Evolutionary conservation across 1,140 invertebrate genomes (phyloP).

Genomic region (Hyles euphorbiae): DNA sequence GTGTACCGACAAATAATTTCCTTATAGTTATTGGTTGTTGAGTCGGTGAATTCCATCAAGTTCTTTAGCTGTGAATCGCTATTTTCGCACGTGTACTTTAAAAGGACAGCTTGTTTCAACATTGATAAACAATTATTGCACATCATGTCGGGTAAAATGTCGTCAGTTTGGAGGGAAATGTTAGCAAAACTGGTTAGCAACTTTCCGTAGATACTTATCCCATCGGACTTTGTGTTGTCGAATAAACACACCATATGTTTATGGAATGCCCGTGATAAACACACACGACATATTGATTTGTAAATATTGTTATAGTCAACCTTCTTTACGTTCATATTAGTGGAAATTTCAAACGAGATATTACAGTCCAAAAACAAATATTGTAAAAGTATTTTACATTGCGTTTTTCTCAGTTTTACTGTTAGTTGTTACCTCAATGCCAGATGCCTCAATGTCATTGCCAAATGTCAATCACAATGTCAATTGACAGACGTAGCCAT

Average conservation of each 20-base stretch:
- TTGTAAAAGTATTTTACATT: background rate
- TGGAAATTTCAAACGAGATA: background rate
- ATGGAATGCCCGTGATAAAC: slow-evolving; percentile 35
- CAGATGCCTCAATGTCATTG: slow-evolving; percentile 43
- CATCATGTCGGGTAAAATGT: slow-evolving; percentile 47
- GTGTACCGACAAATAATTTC: slow-evolving; percentile 39
- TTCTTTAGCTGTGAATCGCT: slow-evolving; percentile 35
- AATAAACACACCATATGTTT: slow-evolving; percentile 51
- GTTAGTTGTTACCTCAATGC: no score
- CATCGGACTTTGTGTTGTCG: slow-evolving; percentile 32
- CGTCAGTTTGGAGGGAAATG: slow-evolving; percentile 38
- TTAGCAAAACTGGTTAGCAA: slow-evolving; percentile 41
- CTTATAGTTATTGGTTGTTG: slow-evolving; percentile 20
- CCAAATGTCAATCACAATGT: slow-evolving; percentile 38
- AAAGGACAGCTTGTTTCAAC: slow-evolving; percentile 50
- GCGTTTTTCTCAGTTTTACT: no score
- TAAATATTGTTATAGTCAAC: slow-evolving; percentile 34
- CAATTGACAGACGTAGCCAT: slow-evolving; percentile 14
- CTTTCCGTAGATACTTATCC: slow-evolving; percentile 46
- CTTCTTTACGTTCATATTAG: slow-evolving; percentile 13
- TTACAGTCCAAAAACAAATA: no score
- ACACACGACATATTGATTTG: slow-evolving; percentile 50
- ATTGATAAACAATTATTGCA: slow-evolving; percentile 49
- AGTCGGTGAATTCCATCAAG: slow-evolving; percentile 15
- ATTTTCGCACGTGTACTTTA: slow-evolving; percentile 52